Evolutionary conservation across 2,888 invertebrate species (phyloP).

Genomic region (Neoitamus cyanurus): DNA sequence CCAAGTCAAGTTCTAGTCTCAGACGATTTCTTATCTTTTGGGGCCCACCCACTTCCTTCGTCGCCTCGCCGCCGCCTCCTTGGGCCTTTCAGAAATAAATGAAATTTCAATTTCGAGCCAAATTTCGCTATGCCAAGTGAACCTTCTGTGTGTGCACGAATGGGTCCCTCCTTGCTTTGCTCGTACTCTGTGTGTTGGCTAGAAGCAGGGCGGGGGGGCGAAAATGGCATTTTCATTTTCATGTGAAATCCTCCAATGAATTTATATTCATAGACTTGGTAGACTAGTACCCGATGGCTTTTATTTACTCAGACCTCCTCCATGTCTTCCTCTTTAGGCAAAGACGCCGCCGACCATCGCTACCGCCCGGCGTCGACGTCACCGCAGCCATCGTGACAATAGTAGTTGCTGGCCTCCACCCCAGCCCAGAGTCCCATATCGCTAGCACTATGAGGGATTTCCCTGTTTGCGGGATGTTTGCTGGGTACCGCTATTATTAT

Average conservation of each 20-base stretch:
- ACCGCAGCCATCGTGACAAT: not conserved
- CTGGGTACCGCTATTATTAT: not conserved
- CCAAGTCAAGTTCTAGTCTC: not conserved
- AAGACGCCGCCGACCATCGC: not conserved
- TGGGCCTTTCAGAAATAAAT: conserved; percentile 10
- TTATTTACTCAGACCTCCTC: not conserved
- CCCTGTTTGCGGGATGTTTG: not conserved
- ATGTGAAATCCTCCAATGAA: not conserved
- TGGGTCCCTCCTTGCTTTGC: not conserved
- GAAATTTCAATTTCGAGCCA: conserved; percentile 31
- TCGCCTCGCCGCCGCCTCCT: not conserved
- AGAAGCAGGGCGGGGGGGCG: not conserved
- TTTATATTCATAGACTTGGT: conserved; percentile 4
- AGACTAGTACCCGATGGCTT: not conserved
- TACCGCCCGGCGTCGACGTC: not conserved
- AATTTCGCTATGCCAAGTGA: conserved; percentile 22
- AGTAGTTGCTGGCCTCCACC: not conserved
- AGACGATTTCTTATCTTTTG: not conserved
- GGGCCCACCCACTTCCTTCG: not conserved
- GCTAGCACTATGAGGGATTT: not conserved
- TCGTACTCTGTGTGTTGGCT: not conserved
- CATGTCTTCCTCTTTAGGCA: not conserved
- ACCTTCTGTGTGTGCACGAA: not conserved
- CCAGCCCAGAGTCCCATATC: not conserved
- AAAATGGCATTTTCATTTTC: not conserved